Evolutionary conservation across 1,140 invertebrate species (phyloP).

Genomic region (Stegodyphus mimosarum): DNA sequence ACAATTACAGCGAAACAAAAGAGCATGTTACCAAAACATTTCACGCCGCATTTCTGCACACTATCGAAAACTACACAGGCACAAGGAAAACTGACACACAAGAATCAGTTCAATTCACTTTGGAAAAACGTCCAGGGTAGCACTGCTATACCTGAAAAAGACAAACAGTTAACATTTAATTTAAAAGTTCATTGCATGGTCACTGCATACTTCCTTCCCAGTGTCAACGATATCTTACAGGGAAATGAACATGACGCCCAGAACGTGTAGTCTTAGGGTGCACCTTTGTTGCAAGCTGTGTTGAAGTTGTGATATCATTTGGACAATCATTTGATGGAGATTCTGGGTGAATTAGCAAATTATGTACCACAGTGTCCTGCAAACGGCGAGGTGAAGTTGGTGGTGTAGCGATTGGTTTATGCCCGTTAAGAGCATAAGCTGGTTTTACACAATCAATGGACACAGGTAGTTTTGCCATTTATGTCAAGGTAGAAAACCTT

Average conservation of each 20-base stretch:
- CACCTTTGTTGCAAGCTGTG: no score
- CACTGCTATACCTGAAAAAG: no score
- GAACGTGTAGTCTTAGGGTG: neutral
- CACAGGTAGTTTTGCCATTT: slow-evolving; percentile 17
- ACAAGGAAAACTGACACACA: no score
- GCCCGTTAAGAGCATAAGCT: neutral
- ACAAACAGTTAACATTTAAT: no score
- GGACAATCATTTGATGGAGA: neutral
- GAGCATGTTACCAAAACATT: no score
- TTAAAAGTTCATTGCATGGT: no score
- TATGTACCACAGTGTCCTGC: neutral
- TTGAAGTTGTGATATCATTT: neutral
- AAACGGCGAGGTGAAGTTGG: neutral
- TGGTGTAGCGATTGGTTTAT: neutral
- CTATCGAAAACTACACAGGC: no score
- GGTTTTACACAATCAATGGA: slow-evolving; percentile 17
- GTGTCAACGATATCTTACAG: neutral
- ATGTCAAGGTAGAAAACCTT: neutral
- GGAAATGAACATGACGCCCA: slow-evolving; percentile 1
- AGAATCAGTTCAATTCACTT: no score
- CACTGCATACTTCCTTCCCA: neutral
- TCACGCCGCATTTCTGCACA: no score
- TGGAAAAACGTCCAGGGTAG: no score
- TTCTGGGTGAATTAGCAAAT: neutral
- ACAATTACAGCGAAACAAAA: no score